phyloP scores from a whole-genome alignment of 1,140 invertebrate species.

The Neotoxoptera formosana region DNA sequence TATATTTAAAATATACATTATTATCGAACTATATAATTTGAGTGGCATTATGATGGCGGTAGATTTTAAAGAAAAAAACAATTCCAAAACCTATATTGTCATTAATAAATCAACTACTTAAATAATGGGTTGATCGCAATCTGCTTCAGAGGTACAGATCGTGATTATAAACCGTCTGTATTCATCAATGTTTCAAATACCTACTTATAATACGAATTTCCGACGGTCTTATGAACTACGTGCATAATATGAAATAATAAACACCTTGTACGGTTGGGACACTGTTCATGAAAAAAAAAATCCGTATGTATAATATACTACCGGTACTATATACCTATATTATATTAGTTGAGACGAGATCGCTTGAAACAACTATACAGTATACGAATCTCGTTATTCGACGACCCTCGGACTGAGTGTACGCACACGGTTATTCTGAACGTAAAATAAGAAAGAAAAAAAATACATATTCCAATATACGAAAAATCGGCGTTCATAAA shows the following conservation, averaged over 20 bases:
- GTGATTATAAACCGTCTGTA: neutral
- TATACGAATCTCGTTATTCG: neutral
- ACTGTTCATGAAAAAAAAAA: neutral
- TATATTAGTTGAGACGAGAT: neutral
- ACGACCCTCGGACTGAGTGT: no score
- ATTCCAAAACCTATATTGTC: neutral
- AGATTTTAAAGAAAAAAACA: neutral
- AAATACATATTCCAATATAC: neutral
- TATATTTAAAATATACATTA: no score
- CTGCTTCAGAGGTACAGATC: neutral
- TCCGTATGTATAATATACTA: neutral
- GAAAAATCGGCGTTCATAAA: neutral
- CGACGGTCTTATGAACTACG: neutral
- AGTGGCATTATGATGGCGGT: neutral
- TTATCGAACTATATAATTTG: neutral
- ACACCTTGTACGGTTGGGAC: neutral
- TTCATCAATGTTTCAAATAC: neutral
- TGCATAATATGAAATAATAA: neutral
- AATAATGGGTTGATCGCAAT: neutral
- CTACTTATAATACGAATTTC: neutral
- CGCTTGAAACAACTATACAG: neutral
- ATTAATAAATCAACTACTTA: neutral
- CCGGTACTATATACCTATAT: neutral
- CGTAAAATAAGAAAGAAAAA: neutral
- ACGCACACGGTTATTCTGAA: neutral